Conservation (phyloP, 2,888 invertebrate species). For the Agriopis leucophaearia region DNA sequence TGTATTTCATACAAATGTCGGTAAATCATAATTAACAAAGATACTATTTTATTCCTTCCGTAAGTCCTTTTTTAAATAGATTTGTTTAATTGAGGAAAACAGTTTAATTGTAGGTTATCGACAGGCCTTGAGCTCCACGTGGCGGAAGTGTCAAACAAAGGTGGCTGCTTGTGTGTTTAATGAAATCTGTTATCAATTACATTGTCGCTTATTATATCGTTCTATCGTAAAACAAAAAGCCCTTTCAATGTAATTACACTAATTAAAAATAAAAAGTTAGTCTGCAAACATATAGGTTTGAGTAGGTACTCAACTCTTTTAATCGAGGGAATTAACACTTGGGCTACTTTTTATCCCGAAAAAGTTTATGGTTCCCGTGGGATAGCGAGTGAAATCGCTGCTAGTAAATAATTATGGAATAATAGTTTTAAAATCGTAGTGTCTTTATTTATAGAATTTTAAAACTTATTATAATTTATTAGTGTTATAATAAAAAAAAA, state of each 20-base stretch:
- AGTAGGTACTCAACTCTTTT: no score
- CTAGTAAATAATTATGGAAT: no score
- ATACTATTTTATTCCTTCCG: slow-evolving; percentile 16
- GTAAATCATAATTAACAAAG: slow-evolving; percentile 1
- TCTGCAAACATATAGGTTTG: no score
- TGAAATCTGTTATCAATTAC: slow-evolving; percentile 31
- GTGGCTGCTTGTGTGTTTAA: slow-evolving; percentile 22
- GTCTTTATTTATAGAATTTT: no score
- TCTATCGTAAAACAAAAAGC: not conserved
- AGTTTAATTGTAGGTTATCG: slow-evolving; percentile 19
- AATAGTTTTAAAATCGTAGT: no score
- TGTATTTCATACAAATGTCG: not conserved
- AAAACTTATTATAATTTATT: no score
- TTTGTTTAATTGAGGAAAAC: slow-evolving; percentile 33
- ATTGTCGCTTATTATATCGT: slow-evolving; percentile 24
- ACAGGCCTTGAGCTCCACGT: slow-evolving; percentile 37
- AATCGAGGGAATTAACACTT: no score
- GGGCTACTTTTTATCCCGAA: no score
- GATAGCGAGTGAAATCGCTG: no score
- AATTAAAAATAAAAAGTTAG: no score
- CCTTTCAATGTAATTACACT: not conserved
- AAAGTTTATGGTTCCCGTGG: no score
- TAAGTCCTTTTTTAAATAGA: slow-evolving; percentile 25
- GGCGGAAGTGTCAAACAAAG: slow-evolving; percentile 36
- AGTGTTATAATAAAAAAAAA: no score